Evolutionary conservation across 1,140 invertebrate species (phyloP).

Genomic region (Diprion similis): DNA sequence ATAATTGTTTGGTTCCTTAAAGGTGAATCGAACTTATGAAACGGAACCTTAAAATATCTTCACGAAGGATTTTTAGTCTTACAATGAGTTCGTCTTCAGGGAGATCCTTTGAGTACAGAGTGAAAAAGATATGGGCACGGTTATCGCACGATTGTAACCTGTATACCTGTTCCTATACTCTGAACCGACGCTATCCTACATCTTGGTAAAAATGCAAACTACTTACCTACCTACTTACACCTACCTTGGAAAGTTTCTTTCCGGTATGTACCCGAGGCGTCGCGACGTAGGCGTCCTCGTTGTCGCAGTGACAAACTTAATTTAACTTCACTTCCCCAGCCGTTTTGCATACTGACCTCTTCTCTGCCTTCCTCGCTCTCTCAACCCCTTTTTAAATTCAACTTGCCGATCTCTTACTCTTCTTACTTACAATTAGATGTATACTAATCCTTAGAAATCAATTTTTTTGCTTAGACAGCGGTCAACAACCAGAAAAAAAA

Average conservation of each 20-base stretch:
- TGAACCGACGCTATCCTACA: neutral
- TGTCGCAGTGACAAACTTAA: neutral
- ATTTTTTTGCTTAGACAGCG: no score
- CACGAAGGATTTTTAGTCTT: no score
- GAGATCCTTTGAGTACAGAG: no score
- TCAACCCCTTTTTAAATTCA: neutral
- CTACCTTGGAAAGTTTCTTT: neutral
- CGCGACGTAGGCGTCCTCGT: neutral
- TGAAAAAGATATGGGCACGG: no score
- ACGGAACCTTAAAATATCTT: no score
- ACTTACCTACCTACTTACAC: neutral
- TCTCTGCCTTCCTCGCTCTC: neutral
- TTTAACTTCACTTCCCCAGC: neutral
- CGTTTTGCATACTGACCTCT: neutral
- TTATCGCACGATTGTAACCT: no score
- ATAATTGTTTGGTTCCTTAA: no score
- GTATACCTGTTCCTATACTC: no score
- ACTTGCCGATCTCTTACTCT: neutral
- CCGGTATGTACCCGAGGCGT: neutral
- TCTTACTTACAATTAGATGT: neutral
- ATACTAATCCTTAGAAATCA: no score
- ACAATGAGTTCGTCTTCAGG: no score
- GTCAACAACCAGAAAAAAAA: no score
- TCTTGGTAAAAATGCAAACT: slow-evolving; percentile 7
- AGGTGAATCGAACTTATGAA: no score